Evolutionary conservation across 2,113 vertebrate species (phyloP).

Genomic region (Mixornis gularis): DNA sequence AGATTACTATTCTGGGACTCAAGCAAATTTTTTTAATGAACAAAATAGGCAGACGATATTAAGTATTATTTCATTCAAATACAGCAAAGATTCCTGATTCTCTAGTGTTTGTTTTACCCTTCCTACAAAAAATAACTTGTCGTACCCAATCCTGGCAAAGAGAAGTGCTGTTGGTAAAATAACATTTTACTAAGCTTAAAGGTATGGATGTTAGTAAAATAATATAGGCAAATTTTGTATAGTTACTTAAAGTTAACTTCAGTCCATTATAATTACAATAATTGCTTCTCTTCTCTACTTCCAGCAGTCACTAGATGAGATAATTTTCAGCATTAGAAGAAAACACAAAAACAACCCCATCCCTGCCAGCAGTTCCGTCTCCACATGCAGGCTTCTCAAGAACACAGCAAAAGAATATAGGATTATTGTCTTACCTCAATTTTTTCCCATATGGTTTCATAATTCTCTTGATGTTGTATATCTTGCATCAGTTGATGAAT

Average conservation of each 20-base stretch:
- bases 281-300: neutral
- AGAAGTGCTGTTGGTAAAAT: neutral
- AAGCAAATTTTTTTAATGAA: neutral
- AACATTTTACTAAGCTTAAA: neutral
- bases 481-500: conserved; percentile 87
- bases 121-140: neutral
- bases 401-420: neutral
- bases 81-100: neutral
- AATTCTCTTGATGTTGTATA: conserved; percentile 86
- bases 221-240: neutral
- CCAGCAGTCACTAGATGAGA: neutral
- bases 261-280: neutral
- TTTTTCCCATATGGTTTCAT: conserved; percentile 86
- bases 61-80: neutral
- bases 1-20: neutral
- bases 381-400: neutral
- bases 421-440: conserved; percentile 82
- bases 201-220: neutral
- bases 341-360: neutral
- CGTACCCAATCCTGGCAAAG: neutral
- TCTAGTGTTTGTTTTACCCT: neutral
- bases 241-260: neutral
- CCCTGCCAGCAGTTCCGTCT: neutral
- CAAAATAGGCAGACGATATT: neutral
- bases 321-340: neutral